phyloP scores from a whole-genome alignment of 2,888 invertebrate genomes.

The Sarcophaga subvicina region DNA sequence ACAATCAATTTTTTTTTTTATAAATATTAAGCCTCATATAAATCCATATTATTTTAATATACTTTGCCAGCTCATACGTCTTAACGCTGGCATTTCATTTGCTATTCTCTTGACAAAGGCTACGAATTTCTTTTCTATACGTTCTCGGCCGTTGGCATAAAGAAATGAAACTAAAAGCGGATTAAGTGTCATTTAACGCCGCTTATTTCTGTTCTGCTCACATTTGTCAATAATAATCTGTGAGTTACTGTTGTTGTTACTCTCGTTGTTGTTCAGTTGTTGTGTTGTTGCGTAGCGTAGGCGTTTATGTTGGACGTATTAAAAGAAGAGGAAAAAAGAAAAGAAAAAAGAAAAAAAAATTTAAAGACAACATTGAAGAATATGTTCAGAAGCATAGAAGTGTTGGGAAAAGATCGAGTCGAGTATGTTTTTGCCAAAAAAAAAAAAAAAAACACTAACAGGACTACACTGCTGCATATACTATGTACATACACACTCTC shows the following conservation, averaged over 20 bases:
- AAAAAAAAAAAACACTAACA: constrained; percentile 46
- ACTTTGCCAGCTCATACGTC: constrained; percentile 62
- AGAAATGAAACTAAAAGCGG: constrained; percentile 72
- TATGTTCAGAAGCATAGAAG: too few relatives aligned
- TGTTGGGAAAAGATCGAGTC: constrained; percentile 45
- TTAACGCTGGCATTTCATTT: constrained; percentile 39
- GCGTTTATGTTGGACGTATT: constrained; percentile 37
- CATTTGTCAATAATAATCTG: constrained; percentile 65
- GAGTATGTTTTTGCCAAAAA: constrained; percentile 32
- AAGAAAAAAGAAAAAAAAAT: constrained; percentile 33
- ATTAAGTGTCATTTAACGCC: constrained; percentile 78
- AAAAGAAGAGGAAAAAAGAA: constrained; percentile 4
- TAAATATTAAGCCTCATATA: constrained; percentile 47
- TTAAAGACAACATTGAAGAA: not conserved
- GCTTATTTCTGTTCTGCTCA: constrained; percentile 61
- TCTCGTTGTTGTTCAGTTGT: not conserved
- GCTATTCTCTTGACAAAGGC: constrained; percentile 9
- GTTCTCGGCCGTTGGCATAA: constrained; percentile 14
- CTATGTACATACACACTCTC: not conserved
- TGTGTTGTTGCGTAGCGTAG: constrained; percentile 32
- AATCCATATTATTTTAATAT: constrained; percentile 62
- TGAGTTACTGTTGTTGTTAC: constrained; percentile 11
- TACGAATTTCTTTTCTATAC: constrained; percentile 28
- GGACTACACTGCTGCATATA: constrained; percentile 32
- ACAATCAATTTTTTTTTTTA: not conserved